phyloP scores from a whole-genome alignment of 2,888 invertebrate species.

The Drepana falcataria region DNA sequence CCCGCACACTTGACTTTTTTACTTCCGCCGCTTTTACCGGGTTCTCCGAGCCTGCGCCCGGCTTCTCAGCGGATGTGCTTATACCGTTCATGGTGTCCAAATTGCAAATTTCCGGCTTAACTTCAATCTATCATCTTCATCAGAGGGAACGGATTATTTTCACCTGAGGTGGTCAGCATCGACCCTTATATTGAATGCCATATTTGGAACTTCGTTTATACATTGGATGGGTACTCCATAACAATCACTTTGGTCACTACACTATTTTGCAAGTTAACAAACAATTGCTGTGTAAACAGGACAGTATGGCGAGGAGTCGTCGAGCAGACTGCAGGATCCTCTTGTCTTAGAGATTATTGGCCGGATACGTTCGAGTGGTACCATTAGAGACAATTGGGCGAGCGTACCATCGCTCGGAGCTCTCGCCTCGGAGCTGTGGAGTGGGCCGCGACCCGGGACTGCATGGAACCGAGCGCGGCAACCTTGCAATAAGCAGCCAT shows the following conservation, averaged over 20 bases:
- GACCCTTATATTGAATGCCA: not conserved
- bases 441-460: constrained; percentile 50
- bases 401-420: constrained; percentile 58
- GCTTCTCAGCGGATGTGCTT: constrained; percentile 51
- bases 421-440: constrained; percentile 48
- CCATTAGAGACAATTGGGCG: constrained; percentile 70
- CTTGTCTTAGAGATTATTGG: constrained; percentile 71
- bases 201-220: not conserved
- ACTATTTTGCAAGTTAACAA: constrained; percentile 5
- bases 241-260: constrained; percentile 21
- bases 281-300: constrained; percentile 9
- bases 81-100: constrained; percentile 64
- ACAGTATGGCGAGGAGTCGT: constrained; percentile 38
- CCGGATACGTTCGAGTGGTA: constrained; percentile 73
- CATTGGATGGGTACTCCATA: constrained; percentile 14
- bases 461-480: constrained; percentile 58
- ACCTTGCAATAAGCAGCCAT: constrained; percentile 71
- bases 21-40: constrained; percentile 38
- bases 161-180: not conserved
- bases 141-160: constrained; percentile 4
- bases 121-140: constrained; percentile 46
- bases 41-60: constrained; percentile 39
- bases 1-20: constrained; percentile 40
- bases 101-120: constrained; percentile 27
- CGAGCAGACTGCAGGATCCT: constrained; percentile 56